Evolutionary conservation across 1,140 invertebrate species (phyloP).

Genomic region (Aphelinus atriplicis): DNA sequence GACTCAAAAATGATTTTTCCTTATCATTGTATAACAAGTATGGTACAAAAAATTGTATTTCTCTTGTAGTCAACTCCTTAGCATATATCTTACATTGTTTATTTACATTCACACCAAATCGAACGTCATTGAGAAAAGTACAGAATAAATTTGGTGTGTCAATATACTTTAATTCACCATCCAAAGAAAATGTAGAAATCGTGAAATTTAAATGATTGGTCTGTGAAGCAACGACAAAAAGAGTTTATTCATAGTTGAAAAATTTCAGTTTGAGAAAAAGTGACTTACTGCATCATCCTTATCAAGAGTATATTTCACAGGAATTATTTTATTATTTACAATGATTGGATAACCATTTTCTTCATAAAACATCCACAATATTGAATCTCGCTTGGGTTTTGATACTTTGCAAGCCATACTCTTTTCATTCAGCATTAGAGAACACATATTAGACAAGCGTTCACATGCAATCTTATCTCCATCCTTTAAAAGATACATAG

Average conservation of each 20-base stretch:
- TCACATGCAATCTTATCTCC: constrained; percentile 72
- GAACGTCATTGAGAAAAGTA: constrained; percentile 64
- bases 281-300: constrained; percentile 57
- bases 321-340: constrained; percentile 66
- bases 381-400: constrained; percentile 61
- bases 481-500: constrained; percentile 57
- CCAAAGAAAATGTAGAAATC: constrained; percentile 57
- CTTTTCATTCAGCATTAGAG: constrained; percentile 69
- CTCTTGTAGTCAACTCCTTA: constrained; percentile 66
- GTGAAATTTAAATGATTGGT: constrained; percentile 64
- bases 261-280: too few relatives aligned
- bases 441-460: constrained; percentile 76
- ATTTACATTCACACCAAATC: constrained; percentile 69
- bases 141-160: constrained; percentile 61
- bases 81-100: constrained; percentile 67
- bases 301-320: constrained; percentile 66
- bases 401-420: constrained; percentile 68
- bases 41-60: constrained; percentile 69
- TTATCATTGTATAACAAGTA: constrained; percentile 68
- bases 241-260: too few relatives aligned
- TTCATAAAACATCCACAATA: constrained; percentile 69
- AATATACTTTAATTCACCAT: constrained; percentile 59
- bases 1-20: constrained; percentile 64
- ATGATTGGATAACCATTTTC: constrained; percentile 63
- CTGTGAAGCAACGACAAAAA: constrained; percentile 42